Conservation (phyloP, 1,140 invertebrate species). For the Bombus consobrinus region DNA sequence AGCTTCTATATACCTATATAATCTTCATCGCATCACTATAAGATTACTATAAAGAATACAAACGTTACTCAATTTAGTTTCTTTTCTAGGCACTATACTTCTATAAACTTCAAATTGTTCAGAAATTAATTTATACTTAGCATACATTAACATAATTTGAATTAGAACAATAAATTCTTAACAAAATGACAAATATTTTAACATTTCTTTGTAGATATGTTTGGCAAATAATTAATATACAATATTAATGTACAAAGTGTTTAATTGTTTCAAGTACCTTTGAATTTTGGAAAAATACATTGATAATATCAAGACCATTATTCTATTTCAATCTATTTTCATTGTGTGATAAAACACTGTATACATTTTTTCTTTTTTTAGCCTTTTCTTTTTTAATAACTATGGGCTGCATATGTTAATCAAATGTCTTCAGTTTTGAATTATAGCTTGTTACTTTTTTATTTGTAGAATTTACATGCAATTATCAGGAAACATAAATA, state of each 20-base stretch:
- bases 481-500: background rate
- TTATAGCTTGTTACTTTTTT: background rate
- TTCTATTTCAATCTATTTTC: background rate
- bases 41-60: too few species aligned
- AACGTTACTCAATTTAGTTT: background rate
- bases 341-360: background rate
- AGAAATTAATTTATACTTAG: background rate
- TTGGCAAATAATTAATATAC: background rate
- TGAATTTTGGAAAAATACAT: background rate
- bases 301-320: background rate
- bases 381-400: background rate
- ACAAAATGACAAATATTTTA: too few species aligned
- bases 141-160: background rate
- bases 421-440: background rate
- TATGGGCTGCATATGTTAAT: background rate
- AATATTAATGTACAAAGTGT: background rate
- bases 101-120: background rate
- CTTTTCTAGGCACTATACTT: background rate
- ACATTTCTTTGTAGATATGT: background rate
- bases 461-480: background rate
- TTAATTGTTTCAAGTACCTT: too few species aligned
- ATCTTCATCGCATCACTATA: background rate
- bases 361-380: background rate
- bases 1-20: background rate
- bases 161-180: background rate